phyloP scores from a whole-genome alignment of 2,797 vertebrate species.

The Amazona finschi region DNA sequence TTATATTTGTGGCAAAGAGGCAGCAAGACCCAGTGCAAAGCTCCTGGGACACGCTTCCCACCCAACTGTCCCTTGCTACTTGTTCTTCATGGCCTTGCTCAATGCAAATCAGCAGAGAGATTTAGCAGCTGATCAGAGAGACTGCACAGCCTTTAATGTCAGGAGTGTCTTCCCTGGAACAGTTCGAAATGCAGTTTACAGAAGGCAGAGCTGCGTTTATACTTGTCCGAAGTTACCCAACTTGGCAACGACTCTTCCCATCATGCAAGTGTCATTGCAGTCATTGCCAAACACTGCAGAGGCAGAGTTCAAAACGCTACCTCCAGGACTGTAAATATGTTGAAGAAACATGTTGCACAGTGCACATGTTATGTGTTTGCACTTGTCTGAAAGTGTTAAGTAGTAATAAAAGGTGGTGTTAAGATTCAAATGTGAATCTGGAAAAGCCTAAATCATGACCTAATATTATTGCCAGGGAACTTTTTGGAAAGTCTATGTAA shows the following conservation, averaged over 20 bases:
- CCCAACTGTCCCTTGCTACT: not conserved
- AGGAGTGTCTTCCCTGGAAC: not conserved
- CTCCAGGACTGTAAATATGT: not conserved
- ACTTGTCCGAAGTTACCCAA: constrained; percentile 59
- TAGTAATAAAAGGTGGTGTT: not conserved
- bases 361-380: not conserved
- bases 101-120: not conserved
- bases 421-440: not conserved
- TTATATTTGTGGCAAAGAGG: not conserved
- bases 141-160: not conserved
- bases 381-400: not conserved
- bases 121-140: not conserved
- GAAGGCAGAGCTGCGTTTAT: constrained; percentile 48
- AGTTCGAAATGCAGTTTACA: constrained; percentile 8
- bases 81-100: not conserved
- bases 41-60: not conserved
- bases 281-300: constrained; percentile 28
- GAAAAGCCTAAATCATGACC: not conserved
- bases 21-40: not conserved
- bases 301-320: constrained; percentile 45
- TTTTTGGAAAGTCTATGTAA: not conserved
- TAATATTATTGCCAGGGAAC: not conserved
- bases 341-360: not conserved
- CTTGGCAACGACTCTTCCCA: constrained; percentile 13
- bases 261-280: constrained; percentile 14